Conservation (phyloP, 2,888 invertebrate genomes). For the Drosophila rubida region DNA sequence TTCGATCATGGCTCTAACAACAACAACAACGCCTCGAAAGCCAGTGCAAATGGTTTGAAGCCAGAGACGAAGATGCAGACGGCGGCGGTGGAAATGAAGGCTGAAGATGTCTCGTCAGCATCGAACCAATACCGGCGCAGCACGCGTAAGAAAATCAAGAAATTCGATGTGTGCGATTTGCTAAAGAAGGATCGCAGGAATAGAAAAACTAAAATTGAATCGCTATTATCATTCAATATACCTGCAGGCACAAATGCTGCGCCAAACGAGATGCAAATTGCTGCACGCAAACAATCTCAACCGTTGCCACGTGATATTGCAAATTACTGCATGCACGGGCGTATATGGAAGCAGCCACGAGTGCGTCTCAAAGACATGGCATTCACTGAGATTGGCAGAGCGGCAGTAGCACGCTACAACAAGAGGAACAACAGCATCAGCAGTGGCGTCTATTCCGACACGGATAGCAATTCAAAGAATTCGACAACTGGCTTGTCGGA, state of each 20-base stretch:
- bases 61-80: neutral
- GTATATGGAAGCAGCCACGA: constrained; percentile 40
- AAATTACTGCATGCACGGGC: constrained; percentile 53
- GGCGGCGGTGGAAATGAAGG: neutral
- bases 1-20: constrained; percentile 2
- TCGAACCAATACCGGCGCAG: constrained; percentile 81
- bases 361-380: neutral
- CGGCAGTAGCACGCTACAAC: constrained; percentile 35
- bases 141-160: constrained; percentile 82
- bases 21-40: constrained; percentile 4
- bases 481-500: neutral
- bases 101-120: constrained; percentile 2
- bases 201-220: constrained; percentile 80
- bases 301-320: neutral
- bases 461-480: neutral
- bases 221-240: too few species aligned
- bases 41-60: neutral
- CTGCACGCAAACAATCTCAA: too few species aligned
- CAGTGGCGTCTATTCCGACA: constrained; percentile 5
- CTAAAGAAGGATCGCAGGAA: constrained; percentile 80
- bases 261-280: too few species aligned
- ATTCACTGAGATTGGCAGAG: neutral
- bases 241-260: too few species aligned
- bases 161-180: constrained; percentile 83
- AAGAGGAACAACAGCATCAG: constrained; percentile 10